Base-by-base conservation (phyloP, 2,888 invertebrate genomes). In the Mythimna pallens region DNA sequence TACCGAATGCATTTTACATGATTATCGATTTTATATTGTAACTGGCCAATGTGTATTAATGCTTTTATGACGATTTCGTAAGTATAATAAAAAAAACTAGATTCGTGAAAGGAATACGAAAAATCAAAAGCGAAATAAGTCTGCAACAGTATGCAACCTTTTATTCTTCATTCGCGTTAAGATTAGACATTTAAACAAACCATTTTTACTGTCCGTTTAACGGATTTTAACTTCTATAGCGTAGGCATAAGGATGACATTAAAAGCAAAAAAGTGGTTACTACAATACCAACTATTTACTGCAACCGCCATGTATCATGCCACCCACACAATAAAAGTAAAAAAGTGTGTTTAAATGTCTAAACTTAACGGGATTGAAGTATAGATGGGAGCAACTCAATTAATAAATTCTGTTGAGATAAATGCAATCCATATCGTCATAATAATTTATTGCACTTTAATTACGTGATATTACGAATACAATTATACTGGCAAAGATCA, bases 51-150 rank as follows among this genome's bases (percentile, higher is more conserved):
- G 17, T n/a, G 34, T 50, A 65, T 68, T 25, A 30, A 30, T 30
- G 0, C 30, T 3, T 25, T 25, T 25, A 66, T 78, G 17, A 58
- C 65, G 43, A 70, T 59, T 66, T 64, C 58, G 34, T 55, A 62
- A 70, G 54, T 65, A 62, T 65, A 55, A 70, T 17, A 82, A 76
- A 50, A 58, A 57, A 62, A 66, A 81, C 68, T 63, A 30, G 67
- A 63, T 62, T 76, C 66, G 83, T 76, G 76, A 73, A 81, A 83
- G 72, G 83, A 83, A 83, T 76, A 71, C 58, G 47, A 68, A 64
- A 66, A 74, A 50, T 65, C 59, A 50, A 68, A 75, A 61, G 36
- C 57, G n/a, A 67, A 81, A 81, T 73, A 77, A 81, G 81, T 84
- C 83, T 66, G 84, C 47, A 65, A 54, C 62, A 58, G 76, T 55